Percentiles rank a stretch among this genome's conserved stretches.
phyloP scores from a whole-genome alignment of 2,888 invertebrate genomes.

The Sarcophaga rosellei region DNA sequence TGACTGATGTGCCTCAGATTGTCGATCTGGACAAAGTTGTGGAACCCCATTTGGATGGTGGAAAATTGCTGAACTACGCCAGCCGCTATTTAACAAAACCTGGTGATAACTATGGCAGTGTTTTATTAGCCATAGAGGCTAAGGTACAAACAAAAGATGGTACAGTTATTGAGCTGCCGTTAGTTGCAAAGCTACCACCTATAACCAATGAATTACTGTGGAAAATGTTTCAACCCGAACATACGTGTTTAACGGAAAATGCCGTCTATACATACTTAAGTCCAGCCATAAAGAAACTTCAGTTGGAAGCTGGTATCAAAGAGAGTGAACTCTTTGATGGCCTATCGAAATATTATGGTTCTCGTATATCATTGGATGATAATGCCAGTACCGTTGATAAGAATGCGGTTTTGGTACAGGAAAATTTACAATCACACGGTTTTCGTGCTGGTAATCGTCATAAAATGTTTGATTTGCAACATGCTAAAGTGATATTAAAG shows the following conservation, averaged over 20 bases:
- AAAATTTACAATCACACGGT: slow-evolving; percentile 83
- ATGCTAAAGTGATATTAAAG: slow-evolving; percentile 81
- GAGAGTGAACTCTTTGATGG: slow-evolving; percentile 81
- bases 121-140: slow-evolving; percentile 82
- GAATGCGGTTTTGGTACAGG: slow-evolving; percentile 84
- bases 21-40: slow-evolving; percentile 74
- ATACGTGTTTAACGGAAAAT: slow-evolving; percentile 84
- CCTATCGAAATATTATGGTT: slow-evolving; percentile 83
- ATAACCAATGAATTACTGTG: slow-evolving; percentile 82
- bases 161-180: slow-evolving; percentile 77
- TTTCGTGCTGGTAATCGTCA: slow-evolving; percentile 82
- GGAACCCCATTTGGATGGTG: slow-evolving; percentile 73
- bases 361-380: slow-evolving; percentile 81
- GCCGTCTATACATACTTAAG: slow-evolving; percentile 82
- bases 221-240: slow-evolving; percentile 82
- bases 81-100: slow-evolving; percentile 81
- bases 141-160: slow-evolving; percentile 74
- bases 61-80: slow-evolving; percentile 78
- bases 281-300: slow-evolving; percentile 82
- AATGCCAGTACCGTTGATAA: slow-evolving; percentile 81
- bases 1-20: slow-evolving; percentile 76
- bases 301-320: slow-evolving; percentile 81
- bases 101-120: slow-evolving; percentile 85
- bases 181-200: slow-evolving; percentile 84
- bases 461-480: slow-evolving; percentile 82